A percentile compares a stretch with the other conserved stretches of the same genome.
These are phyloP conservation scores for Acanthurus leucopareius DNA, from an alignment of 2,797 vertebrate species.

Conservation along the genomic window DNA sequence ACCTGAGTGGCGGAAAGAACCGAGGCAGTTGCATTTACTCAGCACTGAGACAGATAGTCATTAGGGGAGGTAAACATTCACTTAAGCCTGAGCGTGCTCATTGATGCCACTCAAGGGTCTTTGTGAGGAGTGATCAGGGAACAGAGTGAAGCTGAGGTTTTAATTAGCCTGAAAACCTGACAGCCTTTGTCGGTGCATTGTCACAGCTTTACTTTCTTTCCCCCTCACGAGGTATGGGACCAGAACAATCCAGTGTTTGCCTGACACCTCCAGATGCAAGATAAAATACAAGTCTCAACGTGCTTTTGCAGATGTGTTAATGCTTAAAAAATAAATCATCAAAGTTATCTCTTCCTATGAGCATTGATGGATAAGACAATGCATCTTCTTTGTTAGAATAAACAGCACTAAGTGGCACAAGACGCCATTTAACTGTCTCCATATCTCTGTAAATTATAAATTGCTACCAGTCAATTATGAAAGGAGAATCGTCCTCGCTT, in stretches of 20 bases:
- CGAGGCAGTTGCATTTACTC: conserved; percentile 74
- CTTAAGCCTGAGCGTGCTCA: conserved; percentile 81
- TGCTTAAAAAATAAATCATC: conserved; percentile 16
- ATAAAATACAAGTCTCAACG: conserved; percentile 4
- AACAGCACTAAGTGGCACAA: conserved; percentile 29
- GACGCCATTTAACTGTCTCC: conserved; percentile 19
- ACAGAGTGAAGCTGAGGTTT: conserved; percentile 80
- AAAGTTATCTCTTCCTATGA: conserved; percentile 14
- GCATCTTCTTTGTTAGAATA: conserved; percentile 35
- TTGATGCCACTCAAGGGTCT: conserved; percentile 81
- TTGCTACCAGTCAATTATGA: conserved; percentile 23
- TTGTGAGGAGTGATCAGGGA: conserved; percentile 79
- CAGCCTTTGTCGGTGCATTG: conserved; percentile 79
- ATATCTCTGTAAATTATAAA: conserved; percentile 27
- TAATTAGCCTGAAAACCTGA: conserved; percentile 84
- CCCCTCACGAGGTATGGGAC: not conserved
- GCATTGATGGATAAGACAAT: conserved; percentile 27
- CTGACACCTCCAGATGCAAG: conserved; percentile 17
- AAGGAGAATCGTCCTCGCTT: conserved; percentile 11
- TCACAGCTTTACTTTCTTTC: conserved; percentile 52
- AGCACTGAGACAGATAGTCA: conserved; percentile 81
- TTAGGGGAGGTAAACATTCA: conserved; percentile 86
- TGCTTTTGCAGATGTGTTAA: conserved; percentile 8
- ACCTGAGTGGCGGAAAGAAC: conserved; percentile 48
- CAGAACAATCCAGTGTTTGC: not conserved